These are phyloP conservation scores for Limnephilus lunatus DNA, from an alignment of 2,888 invertebrate genomes.

Conservation along the genomic window DNA sequence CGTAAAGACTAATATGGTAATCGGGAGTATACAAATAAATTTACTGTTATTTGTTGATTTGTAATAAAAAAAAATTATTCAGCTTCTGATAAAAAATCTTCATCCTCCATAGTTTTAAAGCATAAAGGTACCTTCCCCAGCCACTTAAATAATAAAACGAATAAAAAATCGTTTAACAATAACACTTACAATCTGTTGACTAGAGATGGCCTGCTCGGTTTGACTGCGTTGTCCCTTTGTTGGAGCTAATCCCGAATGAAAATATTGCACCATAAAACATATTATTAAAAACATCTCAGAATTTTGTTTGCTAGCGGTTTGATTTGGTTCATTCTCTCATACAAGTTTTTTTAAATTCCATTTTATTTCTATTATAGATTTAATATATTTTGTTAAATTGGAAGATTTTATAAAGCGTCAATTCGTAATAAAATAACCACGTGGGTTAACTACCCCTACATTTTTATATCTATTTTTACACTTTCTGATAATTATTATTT, in stretches of 20 bases:
- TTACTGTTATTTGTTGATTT: too few relatives aligned
- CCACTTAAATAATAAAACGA: slow-evolving; percentile 46
- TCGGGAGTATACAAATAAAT: too few relatives aligned
- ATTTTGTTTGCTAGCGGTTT: background rate
- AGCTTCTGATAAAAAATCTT: background rate
- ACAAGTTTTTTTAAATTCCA: background rate
- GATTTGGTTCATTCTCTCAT: background rate
- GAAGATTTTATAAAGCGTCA: too few relatives aligned
- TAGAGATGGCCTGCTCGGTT: slow-evolving; percentile 34
- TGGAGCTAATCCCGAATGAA: slow-evolving; percentile 58
- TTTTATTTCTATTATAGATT: too few relatives aligned
- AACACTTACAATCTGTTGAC: slow-evolving; percentile 57
- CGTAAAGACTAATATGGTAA: too few relatives aligned
- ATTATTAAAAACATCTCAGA: background rate
- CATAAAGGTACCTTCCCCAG: background rate
- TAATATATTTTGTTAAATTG: too few relatives aligned
- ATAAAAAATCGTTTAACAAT: slow-evolving; percentile 54
- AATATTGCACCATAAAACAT: slow-evolving; percentile 45
- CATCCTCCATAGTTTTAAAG: background rate
- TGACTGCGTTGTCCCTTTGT: slow-evolving; percentile 42
- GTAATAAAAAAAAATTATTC: too few relatives aligned
- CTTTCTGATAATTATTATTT: too few relatives aligned
- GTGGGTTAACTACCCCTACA: too few relatives aligned
- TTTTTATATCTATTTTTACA: too few relatives aligned
- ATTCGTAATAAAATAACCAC: too few relatives aligned